phyloP scores from a whole-genome alignment of 2,888 invertebrate species.

The Oscheius sp. region DNA sequence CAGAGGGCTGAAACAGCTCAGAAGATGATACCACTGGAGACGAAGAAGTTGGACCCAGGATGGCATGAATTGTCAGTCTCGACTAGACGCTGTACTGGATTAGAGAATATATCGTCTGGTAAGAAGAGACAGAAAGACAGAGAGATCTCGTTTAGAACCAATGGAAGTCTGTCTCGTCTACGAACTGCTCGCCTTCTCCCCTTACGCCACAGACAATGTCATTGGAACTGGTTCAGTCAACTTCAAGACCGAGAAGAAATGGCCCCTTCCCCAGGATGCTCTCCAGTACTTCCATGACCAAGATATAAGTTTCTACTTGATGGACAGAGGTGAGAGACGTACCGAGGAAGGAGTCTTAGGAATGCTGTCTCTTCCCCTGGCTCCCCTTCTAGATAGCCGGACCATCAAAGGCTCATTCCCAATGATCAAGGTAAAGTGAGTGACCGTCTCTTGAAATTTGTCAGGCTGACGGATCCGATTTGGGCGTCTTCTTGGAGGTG shows the following conservation, averaged over 20 bases:
- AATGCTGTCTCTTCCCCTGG: constrained; percentile 53
- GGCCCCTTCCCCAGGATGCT: constrained; percentile 35
- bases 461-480: constrained; percentile 7
- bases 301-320: constrained; percentile 56
- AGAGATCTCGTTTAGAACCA: constrained; percentile 35
- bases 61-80: constrained; percentile 51
- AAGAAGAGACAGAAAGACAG: background rate
- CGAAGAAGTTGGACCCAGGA: background rate
- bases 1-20: constrained; percentile 55
- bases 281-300: constrained; percentile 32
- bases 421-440: constrained; percentile 41
- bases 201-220: constrained; percentile 54
- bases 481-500: constrained; percentile 35
- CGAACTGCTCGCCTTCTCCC: constrained; percentile 57
- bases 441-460: background rate
- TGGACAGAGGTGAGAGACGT: constrained; percentile 44
- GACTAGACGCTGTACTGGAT: constrained; percentile 50
- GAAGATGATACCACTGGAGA: constrained; percentile 45
- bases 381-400: constrained; percentile 57
- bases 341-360: constrained; percentile 49
- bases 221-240: constrained; percentile 32
- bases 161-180: constrained; percentile 50
- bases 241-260: constrained; percentile 39
- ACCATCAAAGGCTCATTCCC: constrained; percentile 61
- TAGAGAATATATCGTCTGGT: constrained; percentile 43